Evolutionary conservation across 1,140 invertebrate species (phyloP), one percentile per base, ranked within the genome.

Genomic region (Spodoptera litura): DNA sequence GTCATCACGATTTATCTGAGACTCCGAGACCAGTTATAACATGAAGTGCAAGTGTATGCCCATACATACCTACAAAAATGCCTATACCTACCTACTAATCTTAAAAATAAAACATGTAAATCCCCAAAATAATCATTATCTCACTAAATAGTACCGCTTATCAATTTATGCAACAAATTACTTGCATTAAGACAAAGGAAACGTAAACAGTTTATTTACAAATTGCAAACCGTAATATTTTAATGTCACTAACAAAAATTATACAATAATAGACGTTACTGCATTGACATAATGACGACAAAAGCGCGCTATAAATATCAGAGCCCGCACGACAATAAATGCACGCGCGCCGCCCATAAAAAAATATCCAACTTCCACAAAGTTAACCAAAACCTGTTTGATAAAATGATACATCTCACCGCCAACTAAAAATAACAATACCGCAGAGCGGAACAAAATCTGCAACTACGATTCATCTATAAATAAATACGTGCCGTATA

Each of bases 401-500:
- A 71, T 51, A 59, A 59, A 51, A 51, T 27, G 38, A 27, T 13
- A 53, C 55, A 51, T 12, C 20, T 44, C n/a, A 61, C 38, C 56
- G 56, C 20, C 27, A n/a, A 51, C 35, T 74, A 59, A 56, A 59
- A 56, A 49, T 49, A 59, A 73, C 56, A 51, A n/a, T 44, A 55
- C 44, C 20, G 31, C 15, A 35, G 49, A 44, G 59, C 49, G 20
- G 62, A 53, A 44, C 38, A 44, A 52, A 75, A 62, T 9, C 58
- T 25, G 10, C 59, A 56, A 0, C 35, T 59, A 8, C 20, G 6
- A 53, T n/a, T 44, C 9, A 31, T 77, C 61, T 64, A 25, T 71
- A 70, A 49, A 76, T 51, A 80, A 78, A 25, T 71, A 73, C 78
- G 25, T 77, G 64, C 35, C 80, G 70, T 61, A 55, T 62, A 53